Evolutionary conservation across 2,797 vertebrate genomes (phyloP).

Genomic region (Chromis chromis): DNA sequence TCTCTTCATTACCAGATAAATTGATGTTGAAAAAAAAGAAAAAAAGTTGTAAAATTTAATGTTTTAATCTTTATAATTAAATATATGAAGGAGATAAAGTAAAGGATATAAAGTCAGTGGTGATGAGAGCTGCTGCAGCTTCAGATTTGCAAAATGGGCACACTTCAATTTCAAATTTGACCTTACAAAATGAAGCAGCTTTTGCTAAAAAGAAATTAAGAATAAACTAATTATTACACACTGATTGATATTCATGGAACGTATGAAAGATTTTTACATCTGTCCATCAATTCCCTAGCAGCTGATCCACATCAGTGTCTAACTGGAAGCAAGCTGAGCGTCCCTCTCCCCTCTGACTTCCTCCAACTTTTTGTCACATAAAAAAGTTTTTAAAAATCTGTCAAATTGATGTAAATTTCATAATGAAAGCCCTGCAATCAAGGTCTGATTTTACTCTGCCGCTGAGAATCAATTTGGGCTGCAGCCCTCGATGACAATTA

Average conservation of each 20-base stretch:
- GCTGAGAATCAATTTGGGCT: constrained; percentile 67
- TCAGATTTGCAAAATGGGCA: background rate
- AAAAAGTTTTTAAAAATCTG: constrained; percentile 23
- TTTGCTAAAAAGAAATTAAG: background rate
- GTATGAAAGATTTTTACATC: background rate
- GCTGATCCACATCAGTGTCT: constrained; percentile 15
- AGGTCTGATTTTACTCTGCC: constrained; percentile 51
- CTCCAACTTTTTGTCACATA: constrained; percentile 5
- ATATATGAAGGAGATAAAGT: constrained; percentile 55
- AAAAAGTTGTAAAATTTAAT: constrained; percentile 67
- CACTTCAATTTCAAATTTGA: background rate
- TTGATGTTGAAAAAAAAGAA: constrained; percentile 61
- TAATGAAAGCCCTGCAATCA: constrained; percentile 39
- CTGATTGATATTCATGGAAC: background rate
- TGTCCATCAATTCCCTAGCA: background rate
- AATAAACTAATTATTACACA: background rate
- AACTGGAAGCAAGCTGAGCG: background rate
- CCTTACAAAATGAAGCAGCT: background rate
- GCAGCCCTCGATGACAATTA: constrained; percentile 72
- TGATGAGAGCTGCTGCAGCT: background rate
- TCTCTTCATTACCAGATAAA: constrained; percentile 83
- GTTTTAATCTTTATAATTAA: constrained; percentile 68
- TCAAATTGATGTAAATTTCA: constrained; percentile 26
- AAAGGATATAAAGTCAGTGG: constrained; percentile 14
- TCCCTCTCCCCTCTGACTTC: background rate